Evolutionary conservation across 2,113 vertebrate genomes (phyloP).

Genomic region (Boulengeromyrus knoepffleri): DNA sequence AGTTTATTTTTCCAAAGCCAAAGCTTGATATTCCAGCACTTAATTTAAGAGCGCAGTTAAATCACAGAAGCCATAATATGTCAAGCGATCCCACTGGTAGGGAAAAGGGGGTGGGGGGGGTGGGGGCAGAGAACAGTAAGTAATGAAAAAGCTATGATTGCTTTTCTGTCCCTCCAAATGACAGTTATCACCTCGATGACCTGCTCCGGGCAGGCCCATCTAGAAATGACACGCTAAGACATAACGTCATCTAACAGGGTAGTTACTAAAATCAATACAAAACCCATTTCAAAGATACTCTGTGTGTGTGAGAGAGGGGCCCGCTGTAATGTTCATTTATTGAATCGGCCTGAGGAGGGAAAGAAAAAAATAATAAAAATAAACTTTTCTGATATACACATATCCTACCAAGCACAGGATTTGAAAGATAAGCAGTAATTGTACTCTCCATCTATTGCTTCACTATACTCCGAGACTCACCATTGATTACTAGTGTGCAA

Average conservation of each 20-base stretch:
- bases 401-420: slow-evolving; percentile 80
- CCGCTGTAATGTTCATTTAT: slow-evolving; percentile 95
- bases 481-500: slow-evolving; percentile 56
- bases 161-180: slow-evolving; percentile 99
- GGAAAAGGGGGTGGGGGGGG: slow-evolving; percentile 54
- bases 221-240: slow-evolving; percentile 97
- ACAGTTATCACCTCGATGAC: slow-evolving; percentile 99
- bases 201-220: slow-evolving; percentile 92
- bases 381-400: slow-evolving; percentile 94
- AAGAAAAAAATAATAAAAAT: slow-evolving; percentile 46
- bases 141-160: slow-evolving; percentile 99
- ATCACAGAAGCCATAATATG: slow-evolving; percentile 98
- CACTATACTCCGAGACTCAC: slow-evolving; percentile 56
- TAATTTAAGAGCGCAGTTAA: slow-evolving; percentile 99
- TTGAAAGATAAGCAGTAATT: slow-evolving; percentile 88
- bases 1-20: slow-evolving; percentile 93
- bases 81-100: slow-evolving; percentile 90
- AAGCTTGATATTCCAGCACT: slow-evolving; percentile 94
- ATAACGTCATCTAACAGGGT: slow-evolving; percentile 99
- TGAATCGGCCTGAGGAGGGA: slow-evolving; percentile 89
- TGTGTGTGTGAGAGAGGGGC: slow-evolving; percentile 68
- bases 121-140: slow-evolving; percentile 84
- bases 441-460: slow-evolving; percentile 87
- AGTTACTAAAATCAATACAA: slow-evolving; percentile 99
- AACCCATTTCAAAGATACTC: slow-evolving; percentile 99